phyloP scores from a whole-genome alignment of 1,140 invertebrate genomes.

The Cryptotermes secundus region DNA sequence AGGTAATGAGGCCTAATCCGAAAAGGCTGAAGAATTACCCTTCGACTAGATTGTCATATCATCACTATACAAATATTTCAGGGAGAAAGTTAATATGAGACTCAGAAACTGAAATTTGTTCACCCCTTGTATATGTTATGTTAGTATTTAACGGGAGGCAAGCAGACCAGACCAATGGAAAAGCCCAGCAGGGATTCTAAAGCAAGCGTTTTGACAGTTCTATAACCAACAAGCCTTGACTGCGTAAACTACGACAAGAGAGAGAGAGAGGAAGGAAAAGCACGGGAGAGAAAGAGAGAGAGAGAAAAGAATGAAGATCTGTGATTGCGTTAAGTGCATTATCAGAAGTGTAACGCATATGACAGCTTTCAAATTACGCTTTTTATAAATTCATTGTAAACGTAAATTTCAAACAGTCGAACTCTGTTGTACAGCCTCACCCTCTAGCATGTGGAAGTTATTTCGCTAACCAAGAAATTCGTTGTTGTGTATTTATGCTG shows the following conservation, averaged over 20 bases:
- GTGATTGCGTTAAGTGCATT: neutral
- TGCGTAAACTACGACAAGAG: neutral
- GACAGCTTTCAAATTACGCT: neutral
- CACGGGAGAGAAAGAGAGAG: no score
- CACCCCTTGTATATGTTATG: constrained; percentile 19
- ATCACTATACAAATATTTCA: no score
- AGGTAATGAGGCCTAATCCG: no score
- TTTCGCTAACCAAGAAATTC: no score
- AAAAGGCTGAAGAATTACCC: no score
- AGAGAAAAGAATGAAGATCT: neutral
- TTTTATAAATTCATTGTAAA: neutral
- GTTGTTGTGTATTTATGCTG: no score
- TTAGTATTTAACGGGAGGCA: constrained; percentile 7
- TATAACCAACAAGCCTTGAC: constrained; percentile 16
- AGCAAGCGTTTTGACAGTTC: constrained; percentile 16
- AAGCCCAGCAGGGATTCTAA: constrained; percentile 10
- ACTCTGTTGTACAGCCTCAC: no score
- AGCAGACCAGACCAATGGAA: constrained; percentile 14
- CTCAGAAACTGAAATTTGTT: neutral
- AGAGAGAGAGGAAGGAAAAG: neutral
- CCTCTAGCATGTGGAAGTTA: no score
- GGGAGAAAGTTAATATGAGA: no score
- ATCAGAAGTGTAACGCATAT: neutral
- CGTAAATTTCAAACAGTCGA: neutral
- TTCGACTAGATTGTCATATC: no score